These are phyloP conservation scores for Ageneiosus marmoratus DNA, from an alignment of 2,113 vertebrate genomes.

Conservation along the genomic window DNA sequence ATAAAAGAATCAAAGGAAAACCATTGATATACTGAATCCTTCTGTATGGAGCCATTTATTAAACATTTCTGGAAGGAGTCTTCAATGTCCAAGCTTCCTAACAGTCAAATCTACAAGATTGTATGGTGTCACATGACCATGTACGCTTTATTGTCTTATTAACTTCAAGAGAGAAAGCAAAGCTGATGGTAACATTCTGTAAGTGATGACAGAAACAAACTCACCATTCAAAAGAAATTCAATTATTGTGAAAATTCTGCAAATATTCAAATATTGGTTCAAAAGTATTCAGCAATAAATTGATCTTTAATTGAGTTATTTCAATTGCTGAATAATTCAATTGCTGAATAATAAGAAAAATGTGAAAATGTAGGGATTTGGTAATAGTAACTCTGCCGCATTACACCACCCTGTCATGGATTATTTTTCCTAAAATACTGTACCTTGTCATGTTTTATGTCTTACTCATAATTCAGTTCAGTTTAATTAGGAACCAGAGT, in stretches of 20 bases:
- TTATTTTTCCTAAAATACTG: not conserved
- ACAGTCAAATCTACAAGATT: not conserved
- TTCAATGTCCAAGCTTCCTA: not conserved
- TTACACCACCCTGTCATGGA: not conserved
- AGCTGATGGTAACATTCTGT: not conserved
- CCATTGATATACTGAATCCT: too few relatives aligned
- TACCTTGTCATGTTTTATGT: not conserved
- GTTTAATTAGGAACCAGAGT: not conserved
- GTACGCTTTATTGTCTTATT: not conserved
- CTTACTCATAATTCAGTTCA: not conserved
- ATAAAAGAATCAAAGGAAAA: not conserved
- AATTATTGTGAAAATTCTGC: not conserved
- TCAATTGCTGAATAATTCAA: not conserved
- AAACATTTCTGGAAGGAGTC: not conserved
- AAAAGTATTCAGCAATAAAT: not conserved
- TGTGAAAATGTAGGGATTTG: not conserved
- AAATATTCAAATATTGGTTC: too few relatives aligned
- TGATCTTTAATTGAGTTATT: not conserved
- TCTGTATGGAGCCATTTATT: not conserved
- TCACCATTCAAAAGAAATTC: not conserved
- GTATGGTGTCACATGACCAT: not conserved
- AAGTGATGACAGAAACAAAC: not conserved
- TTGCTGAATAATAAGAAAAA: not conserved
- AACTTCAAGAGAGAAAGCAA: not conserved
- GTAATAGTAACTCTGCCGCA: not conserved